Evolutionary conservation across 1,140 invertebrate genomes (phyloP).

Genomic region (Luehdorfia chinensis): DNA sequence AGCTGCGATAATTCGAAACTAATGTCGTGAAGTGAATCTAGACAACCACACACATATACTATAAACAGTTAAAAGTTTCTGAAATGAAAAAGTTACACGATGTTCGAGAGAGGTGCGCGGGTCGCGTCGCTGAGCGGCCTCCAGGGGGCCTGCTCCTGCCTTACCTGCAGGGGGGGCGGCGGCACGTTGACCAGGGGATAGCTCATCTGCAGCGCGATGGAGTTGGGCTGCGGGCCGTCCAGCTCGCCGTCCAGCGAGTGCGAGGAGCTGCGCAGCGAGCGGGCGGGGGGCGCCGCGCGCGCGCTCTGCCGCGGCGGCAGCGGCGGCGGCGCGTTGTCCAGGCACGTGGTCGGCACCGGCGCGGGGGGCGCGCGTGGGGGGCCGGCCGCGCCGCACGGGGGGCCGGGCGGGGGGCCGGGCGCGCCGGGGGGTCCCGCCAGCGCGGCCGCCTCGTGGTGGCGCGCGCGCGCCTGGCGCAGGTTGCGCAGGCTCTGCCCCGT

Average conservation of each 20-base stretch:
- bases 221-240: conserved; percentile 61
- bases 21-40: no score
- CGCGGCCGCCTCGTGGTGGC: conserved; percentile 26
- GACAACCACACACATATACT: no score
- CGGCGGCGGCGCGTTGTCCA: conserved; percentile 74
- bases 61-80: no score
- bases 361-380: background rate
- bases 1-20: no score
- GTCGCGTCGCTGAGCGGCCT: conserved; percentile 48
- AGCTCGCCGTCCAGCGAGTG: conserved; percentile 56
- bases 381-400: background rate
- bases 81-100: no score
- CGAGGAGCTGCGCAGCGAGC: conserved; percentile 36
- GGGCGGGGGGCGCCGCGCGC: conserved; percentile 37
- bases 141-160: no score
- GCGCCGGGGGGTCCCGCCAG: background rate
- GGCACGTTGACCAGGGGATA: conserved; percentile 65
- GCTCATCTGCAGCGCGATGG: conserved; percentile 78
- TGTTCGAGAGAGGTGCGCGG: conserved; percentile 39
- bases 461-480: conserved; percentile 35
- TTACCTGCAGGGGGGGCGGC: conserved; percentile 63
- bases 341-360: conserved; percentile 56
- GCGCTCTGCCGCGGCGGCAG: conserved; percentile 68
- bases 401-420: background rate
- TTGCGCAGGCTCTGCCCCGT: conserved; percentile 68